A percentile compares a stretch with the other conserved stretches of the same genome.
These are phyloP conservation scores for Crotophaga sulcirostris DNA, from an alignment of 2,113 vertebrate species.

Conservation along the genomic window DNA sequence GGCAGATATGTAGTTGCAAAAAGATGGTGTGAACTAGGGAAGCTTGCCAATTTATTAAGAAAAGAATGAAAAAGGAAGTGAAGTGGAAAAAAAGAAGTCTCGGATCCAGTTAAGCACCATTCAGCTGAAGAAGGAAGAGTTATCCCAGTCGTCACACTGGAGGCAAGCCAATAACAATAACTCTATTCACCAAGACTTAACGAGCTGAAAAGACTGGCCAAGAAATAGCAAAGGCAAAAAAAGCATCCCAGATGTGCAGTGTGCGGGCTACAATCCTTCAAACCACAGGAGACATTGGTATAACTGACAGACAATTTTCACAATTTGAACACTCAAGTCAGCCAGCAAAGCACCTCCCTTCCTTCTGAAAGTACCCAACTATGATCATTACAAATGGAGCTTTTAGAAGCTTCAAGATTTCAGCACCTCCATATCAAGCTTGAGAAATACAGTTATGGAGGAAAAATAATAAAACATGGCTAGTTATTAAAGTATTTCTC, in stretches of 20 bases:
- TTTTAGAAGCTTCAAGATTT: neutral
- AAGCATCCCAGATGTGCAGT: neutral
- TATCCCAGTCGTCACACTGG: neutral
- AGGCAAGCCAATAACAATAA: neutral
- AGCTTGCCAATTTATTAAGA: neutral
- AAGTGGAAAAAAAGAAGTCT: neutral
- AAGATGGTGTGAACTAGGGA: neutral
- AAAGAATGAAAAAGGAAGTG: neutral
- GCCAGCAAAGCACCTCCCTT: neutral
- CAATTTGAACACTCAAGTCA: neutral
- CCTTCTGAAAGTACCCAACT: neutral
- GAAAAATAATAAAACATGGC: neutral
- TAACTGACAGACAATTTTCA: neutral
- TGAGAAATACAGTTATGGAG: neutral
- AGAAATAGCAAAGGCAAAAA: neutral
- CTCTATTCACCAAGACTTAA: neutral
- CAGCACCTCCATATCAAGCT: neutral
- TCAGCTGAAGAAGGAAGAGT: neutral
- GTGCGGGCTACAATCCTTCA: neutral
- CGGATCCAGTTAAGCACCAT: neutral
- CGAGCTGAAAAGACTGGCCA: neutral
- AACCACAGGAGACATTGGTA: neutral
- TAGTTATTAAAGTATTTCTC: neutral
- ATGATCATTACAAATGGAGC: neutral
- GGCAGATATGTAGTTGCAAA: neutral